Evolutionary conservation across 2,113 vertebrate genomes (phyloP).

Genomic region (Lampris megalopsis): DNA sequence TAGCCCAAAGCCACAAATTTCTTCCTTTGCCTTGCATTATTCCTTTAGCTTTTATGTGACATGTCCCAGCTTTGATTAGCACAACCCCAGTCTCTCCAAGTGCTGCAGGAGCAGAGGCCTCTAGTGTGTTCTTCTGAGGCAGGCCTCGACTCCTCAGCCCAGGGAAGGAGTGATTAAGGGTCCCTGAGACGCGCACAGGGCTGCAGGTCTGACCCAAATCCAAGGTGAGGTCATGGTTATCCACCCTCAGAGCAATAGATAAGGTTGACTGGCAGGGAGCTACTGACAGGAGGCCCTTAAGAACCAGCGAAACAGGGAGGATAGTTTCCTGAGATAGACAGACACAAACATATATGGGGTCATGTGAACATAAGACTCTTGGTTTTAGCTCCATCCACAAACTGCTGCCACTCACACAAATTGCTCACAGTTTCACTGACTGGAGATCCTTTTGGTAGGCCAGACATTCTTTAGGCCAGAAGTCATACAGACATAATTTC

Average conservation of each 20-base stretch:
- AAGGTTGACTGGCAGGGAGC: slow-evolving; percentile 63
- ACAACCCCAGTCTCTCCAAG: slow-evolving; percentile 60
- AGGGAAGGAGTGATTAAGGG: slow-evolving; percentile 77
- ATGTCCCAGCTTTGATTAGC: slow-evolving; percentile 78
- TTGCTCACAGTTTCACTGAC: not conserved
- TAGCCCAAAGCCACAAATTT: slow-evolving; percentile 75
- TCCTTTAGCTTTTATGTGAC: slow-evolving; percentile 75
- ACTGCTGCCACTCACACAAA: not conserved
- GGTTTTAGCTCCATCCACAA: slow-evolving; percentile 30
- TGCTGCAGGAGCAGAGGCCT: slow-evolving; percentile 57
- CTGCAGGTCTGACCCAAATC: slow-evolving; percentile 76
- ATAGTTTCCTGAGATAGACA: slow-evolving; percentile 65
- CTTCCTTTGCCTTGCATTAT: slow-evolving; percentile 46
- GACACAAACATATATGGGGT: not conserved
- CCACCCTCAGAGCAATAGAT: slow-evolving; percentile 70
- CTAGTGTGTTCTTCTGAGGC: slow-evolving; percentile 69
- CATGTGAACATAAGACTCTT: not conserved
- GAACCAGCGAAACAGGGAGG: slow-evolving; percentile 72
- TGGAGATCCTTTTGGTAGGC: not conserved
- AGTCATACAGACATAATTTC: slow-evolving; percentile 22
- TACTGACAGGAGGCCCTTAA: slow-evolving; percentile 70
- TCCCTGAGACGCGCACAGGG: slow-evolving; percentile 65
- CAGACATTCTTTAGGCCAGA: not conserved
- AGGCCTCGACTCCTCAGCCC: slow-evolving; percentile 75
- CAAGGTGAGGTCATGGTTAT: slow-evolving; percentile 69